These are phyloP conservation scores for Callyntrura sp. DNA, from an alignment of 2,888 invertebrate species.

Conservation along the genomic window DNA sequence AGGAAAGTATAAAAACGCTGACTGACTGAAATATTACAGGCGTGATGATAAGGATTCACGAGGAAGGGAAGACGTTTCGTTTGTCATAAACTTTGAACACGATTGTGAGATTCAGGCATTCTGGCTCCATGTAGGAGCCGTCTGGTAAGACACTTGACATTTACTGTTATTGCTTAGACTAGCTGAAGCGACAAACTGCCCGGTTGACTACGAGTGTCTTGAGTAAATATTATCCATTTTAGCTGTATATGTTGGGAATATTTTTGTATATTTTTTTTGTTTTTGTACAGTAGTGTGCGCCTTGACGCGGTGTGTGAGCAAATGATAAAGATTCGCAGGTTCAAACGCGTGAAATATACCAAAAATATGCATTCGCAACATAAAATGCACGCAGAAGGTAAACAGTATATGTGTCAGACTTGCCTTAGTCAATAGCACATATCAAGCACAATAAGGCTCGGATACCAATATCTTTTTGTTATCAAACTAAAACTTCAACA, in stretches of 20 bases:
- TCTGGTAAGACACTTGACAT: conserved; percentile 39
- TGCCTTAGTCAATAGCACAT: neutral
- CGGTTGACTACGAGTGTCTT: conserved; percentile 17
- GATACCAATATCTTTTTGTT: neutral
- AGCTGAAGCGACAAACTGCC: conserved; percentile 45
- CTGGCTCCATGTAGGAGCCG: conserved; percentile 50
- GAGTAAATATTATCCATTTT: conserved; percentile 37
- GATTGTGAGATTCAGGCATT: conserved; percentile 9
- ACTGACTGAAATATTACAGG: neutral
- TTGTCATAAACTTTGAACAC: conserved; percentile 53
- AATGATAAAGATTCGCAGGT: conserved; percentile 54
- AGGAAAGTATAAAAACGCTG: neutral
- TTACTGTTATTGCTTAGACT: conserved; percentile 28
- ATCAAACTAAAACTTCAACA: conserved; percentile 25
- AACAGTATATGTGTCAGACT: neutral
- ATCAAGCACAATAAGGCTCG: neutral
- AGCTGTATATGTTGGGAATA: neutral
- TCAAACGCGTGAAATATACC: conserved; percentile 16
- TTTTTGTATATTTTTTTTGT: neutral
- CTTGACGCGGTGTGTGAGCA: conserved; percentile 60
- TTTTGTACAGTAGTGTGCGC: conserved; percentile 29
- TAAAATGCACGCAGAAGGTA: neutral
- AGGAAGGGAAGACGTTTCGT: conserved; percentile 11
- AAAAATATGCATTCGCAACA: neutral
- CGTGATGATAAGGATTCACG: neutral